Base-by-base conservation (phyloP, 2,797 vertebrate species). In the Nothura maculosa region DNA sequence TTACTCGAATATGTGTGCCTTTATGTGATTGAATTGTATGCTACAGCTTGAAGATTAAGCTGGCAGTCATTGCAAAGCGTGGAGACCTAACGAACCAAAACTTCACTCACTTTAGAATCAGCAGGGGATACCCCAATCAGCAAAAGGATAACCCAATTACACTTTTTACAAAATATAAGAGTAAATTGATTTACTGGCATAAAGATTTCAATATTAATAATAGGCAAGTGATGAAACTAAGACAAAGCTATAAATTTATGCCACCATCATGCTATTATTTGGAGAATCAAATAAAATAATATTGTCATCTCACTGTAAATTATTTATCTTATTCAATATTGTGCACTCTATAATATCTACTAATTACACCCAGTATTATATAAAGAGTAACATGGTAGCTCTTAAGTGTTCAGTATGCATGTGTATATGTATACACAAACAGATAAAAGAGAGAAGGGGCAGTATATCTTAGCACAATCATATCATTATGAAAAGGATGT, bases 401-500 rank as follows among this genome's bases (percentile, higher is more conserved):
- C 62, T 84, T 70, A 79, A 84, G 74, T 66, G 12, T 4, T 54
- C 70, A 66, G 14, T 66, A 8, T 64, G 9, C 60, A 21, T 6
- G 64, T 58, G 6, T 42, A 12, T 63, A 27, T 61, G 2, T n/a
- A 27, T n/a, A 83, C 4, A 73, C 4, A 73, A 79, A 81, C 25
- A 30, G 13, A 18, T 30, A n/a, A 66, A 20, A 62, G 45, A 45
- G 27, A 48, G 10, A 67, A 55, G 27, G 30, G 10, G 2, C 61
- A 74, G 18, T 61, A 12, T n/a, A 86, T 38, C 25, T 48, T 85
- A 89, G 52, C 12, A 18, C 45, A 83, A 22, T 0, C 19, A 54
- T 69, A 58, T 81, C 40, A 36, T 62, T 87, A 57, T 64, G 61
- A 95, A 86, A 94, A 70, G 64, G 28, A 91, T 76, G 13, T 64